Evolutionary conservation across 2,113 vertebrate species (phyloP).

Genomic region (Notarius lentiginosus): DNA sequence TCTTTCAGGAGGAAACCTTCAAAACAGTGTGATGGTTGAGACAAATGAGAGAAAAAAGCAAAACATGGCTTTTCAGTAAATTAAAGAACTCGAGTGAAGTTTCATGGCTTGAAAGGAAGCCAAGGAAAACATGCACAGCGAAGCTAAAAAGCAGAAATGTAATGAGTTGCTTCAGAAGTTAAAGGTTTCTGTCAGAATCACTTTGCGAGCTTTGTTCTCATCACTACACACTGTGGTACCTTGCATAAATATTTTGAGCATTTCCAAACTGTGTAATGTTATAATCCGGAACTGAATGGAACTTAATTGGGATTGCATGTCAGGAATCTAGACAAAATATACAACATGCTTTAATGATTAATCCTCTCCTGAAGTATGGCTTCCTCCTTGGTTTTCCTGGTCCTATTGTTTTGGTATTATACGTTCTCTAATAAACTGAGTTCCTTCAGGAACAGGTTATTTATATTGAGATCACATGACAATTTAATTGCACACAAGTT

Average conservation of each 20-base stretch:
- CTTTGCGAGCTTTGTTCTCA: neutral
- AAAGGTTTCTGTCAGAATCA: neutral
- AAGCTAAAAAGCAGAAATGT: neutral
- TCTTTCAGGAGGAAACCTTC: neutral
- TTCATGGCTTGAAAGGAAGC: slow-evolving; percentile 7
- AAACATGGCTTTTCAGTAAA: slow-evolving; percentile 34
- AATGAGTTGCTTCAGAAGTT: neutral
- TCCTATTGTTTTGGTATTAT: neutral
- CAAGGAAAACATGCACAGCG: neutral
- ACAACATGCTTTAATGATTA: neutral
- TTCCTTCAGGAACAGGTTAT: neutral
- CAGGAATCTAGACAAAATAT: neutral
- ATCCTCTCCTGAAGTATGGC: neutral
- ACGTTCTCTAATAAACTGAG: neutral
- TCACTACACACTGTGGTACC: neutral
- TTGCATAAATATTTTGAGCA: neutral
- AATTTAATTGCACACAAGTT: neutral
- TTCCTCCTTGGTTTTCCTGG: neutral
- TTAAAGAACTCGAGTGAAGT: slow-evolving; percentile 19
- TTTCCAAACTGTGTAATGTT: neutral
- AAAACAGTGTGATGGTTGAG: slow-evolving; percentile 18
- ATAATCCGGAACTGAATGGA: neutral
- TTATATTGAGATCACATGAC: neutral
- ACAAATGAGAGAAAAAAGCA: slow-evolving; percentile 13
- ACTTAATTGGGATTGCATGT: neutral